These are phyloP conservation scores for Cenopis cana DNA, from an alignment of 2,888 invertebrate species.

Conservation along the genomic window DNA sequence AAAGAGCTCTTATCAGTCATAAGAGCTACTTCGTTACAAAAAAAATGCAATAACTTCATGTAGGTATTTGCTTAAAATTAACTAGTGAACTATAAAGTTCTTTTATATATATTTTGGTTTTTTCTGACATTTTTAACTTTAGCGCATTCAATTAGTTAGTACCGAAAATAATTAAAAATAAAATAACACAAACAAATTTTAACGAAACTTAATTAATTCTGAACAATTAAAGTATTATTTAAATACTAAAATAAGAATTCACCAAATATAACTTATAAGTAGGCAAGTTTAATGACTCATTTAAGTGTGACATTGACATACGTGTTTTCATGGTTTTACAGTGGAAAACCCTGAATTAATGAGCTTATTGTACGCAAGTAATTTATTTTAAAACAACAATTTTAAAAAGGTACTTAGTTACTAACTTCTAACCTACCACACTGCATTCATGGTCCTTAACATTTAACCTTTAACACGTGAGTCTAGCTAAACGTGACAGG, in stretches of 20 bases:
- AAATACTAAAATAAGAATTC: too few species aligned
- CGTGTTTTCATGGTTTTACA: background rate
- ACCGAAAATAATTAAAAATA: too few species aligned
- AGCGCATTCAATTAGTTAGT: too few species aligned
- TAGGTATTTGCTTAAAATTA: background rate
- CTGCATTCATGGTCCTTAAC: background rate
- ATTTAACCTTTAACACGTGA: constrained; percentile 2
- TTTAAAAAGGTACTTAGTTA: too few species aligned
- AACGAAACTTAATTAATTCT: too few species aligned
- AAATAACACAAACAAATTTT: too few species aligned
- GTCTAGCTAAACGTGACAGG: background rate
- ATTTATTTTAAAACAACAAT: too few species aligned
- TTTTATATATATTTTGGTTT: too few species aligned
- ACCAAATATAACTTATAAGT: too few species aligned
- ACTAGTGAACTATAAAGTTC: background rate
- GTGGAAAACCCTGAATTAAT: constrained; percentile 15
- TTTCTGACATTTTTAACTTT: too few species aligned
- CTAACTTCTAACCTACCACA: background rate
- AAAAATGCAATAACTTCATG: background rate
- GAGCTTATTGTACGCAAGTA: background rate
- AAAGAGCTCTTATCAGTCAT: background rate
- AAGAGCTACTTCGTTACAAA: background rate
- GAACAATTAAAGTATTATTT: too few species aligned
- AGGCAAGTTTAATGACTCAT: too few species aligned
- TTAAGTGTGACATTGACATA: background rate